Evolutionary conservation across 1,140 invertebrate genomes (phyloP), one percentile per base, ranked within the genome.

Genomic region (Philaenus spumarius): DNA sequence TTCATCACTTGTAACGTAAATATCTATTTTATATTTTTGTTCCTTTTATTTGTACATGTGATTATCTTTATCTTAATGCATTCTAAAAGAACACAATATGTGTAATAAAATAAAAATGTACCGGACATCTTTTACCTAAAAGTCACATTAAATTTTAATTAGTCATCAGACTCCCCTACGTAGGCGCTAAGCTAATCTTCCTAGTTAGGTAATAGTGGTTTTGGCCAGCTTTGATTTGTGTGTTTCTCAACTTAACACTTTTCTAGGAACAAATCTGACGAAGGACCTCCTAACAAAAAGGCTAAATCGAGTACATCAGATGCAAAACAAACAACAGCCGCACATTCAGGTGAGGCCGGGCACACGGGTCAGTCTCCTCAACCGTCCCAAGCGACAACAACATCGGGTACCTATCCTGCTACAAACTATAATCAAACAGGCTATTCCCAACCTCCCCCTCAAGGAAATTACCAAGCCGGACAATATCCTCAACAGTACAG

Each of bases 401-500:
- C 14, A 14, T 2, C 20, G 19, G 57, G 54, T 1, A 24, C 24
- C 2, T 48, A 58, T 34, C 35, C 30, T 22, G 12, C 24, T 20
- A 39, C 15, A 17, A 48, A 35, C 43, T 22, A 46, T 37, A 55
- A 51, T 34, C 43, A 47, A 17, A 17, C n/a, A 14, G 26, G 26
- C 3, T 50, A 58, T 34, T 50, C 22, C 20, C 26, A 58, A 11
- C 56, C 46, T 15, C 56, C 56, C 15, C n/a, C 34, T 14, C 45
- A 47, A 23, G 15, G 24, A 30, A 35, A 23, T 6, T 47, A 47
- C 51, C 80, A 80, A 63, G 74, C 74, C 6, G 67, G 73, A 3
- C 73, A 73, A 51, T 71, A 73, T 14, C 73, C 72, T 0, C 73
- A 73, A 57, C 72, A 72, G 56, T 76, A 75, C 68, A 79, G 72